Conservation (phyloP, 2,797 vertebrate species). For the Octomys mimax region DNA sequence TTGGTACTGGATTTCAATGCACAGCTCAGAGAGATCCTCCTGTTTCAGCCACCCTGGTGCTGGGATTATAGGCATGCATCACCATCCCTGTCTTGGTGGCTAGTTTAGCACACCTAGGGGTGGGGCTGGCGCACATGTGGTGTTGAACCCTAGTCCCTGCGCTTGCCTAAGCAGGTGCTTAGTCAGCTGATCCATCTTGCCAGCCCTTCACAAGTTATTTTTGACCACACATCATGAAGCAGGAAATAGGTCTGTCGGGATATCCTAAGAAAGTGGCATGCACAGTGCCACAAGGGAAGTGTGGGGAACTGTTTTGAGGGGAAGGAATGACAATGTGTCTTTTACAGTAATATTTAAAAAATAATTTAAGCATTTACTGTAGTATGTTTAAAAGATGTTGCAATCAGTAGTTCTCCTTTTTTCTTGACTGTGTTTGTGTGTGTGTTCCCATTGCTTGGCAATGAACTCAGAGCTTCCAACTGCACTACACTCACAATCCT, state of each 20-base stretch:
- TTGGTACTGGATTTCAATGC: too few species aligned
- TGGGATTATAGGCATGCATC: too few species aligned
- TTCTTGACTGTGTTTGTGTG: background rate
- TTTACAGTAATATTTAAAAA: background rate
- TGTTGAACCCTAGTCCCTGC: too few species aligned
- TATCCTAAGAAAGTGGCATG: background rate
- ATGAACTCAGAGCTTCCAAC: background rate
- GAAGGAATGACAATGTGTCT: background rate
- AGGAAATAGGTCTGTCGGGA: background rate
- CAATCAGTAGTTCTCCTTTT: background rate
- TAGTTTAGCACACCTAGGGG: too few species aligned
- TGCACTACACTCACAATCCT: background rate
- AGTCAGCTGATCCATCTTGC: too few species aligned
- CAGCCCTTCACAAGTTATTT: background rate
- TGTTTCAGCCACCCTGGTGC: too few species aligned
- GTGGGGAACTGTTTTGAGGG: background rate
- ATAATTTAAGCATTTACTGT: background rate
- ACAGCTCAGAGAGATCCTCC: too few species aligned
- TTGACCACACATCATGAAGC: background rate
- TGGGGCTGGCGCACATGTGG: too few species aligned
- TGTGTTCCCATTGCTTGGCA: background rate
- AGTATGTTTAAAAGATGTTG: background rate
- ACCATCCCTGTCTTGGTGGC: too few species aligned
- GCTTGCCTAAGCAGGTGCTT: too few species aligned
- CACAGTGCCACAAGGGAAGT: background rate